These are phyloP conservation scores for Odiellus spinosus DNA, from an alignment of 2,888 invertebrate species.

Conservation along the genomic window DNA sequence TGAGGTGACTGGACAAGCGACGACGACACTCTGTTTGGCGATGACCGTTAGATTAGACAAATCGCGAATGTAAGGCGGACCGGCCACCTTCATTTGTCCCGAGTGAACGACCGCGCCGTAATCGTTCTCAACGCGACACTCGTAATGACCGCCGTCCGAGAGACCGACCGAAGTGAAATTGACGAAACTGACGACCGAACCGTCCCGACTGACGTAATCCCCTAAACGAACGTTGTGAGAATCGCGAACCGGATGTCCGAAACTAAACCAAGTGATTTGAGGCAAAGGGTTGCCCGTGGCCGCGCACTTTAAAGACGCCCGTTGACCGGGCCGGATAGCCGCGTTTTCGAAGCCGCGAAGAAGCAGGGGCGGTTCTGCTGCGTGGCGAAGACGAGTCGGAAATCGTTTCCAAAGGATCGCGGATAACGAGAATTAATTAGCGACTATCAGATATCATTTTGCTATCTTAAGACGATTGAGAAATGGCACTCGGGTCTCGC, in stretches of 20 bases:
- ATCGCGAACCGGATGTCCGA: constrained; percentile 16
- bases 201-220: constrained; percentile 19
- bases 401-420: no score
- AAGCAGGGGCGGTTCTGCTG: constrained; percentile 16
- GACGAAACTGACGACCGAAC: constrained; percentile 18
- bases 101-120: background rate
- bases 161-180: constrained; percentile 11
- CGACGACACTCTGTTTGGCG: background rate
- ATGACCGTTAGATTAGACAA: background rate
- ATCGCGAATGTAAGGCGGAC: background rate
- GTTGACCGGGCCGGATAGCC: constrained; percentile 13
- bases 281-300: constrained; percentile 19
- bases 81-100: background rate
- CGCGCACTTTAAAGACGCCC: constrained; percentile 15
- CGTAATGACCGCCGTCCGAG: background rate
- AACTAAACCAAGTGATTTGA: constrained; percentile 19
- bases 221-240: constrained; percentile 16
- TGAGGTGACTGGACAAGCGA: background rate
- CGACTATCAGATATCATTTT: no score
- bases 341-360: constrained; percentile 14
- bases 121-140: background rate
- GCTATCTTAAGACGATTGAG: no score
- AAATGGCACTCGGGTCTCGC: no score
- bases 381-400: no score
- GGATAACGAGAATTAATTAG: no score